These are phyloP conservation scores for Brachypterus glaber DNA, from an alignment of 2,888 invertebrate genomes.

Conservation along the genomic window DNA sequence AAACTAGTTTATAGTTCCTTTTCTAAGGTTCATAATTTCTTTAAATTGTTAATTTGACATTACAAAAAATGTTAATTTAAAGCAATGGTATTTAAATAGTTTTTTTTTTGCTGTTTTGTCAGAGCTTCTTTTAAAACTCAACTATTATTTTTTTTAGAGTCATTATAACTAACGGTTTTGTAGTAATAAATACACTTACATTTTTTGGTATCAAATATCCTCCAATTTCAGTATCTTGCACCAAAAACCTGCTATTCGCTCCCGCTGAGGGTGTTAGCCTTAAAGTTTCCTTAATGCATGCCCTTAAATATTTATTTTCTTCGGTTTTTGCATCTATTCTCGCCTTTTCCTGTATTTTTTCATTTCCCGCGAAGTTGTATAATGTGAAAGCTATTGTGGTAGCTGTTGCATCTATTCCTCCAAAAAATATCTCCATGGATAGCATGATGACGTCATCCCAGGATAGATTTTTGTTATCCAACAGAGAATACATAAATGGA, in stretches of 20 bases:
- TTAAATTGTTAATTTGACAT: no score
- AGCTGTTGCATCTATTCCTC: slow-evolving; percentile 49
- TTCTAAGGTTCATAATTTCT: no score
- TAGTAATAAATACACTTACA: no score
- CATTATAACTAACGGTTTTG: no score
- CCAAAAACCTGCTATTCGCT: slow-evolving; percentile 47
- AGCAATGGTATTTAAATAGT: no score
- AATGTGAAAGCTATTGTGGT: slow-evolving; percentile 43
- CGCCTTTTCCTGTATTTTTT: slow-evolving; percentile 53
- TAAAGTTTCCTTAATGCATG: slow-evolving; percentile 62
- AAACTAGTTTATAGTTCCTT: no score
- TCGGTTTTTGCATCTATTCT: slow-evolving; percentile 46
- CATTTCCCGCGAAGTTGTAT: slow-evolving; percentile 50
- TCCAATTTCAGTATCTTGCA: slow-evolving; percentile 48
- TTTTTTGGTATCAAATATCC: slow-evolving; percentile 54
- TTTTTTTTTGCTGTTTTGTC: no score
- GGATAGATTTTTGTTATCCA: slow-evolving; percentile 37
- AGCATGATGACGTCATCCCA: slow-evolving; percentile 44
- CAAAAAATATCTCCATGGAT: slow-evolving; percentile 47
- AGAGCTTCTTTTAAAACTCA: no score
- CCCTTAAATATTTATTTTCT: slow-evolving; percentile 53
- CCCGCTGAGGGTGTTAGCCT: slow-evolving; percentile 52
- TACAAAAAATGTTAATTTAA: no score
- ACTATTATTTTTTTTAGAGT: no score
- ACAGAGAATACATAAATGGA: slow-evolving; percentile 34